Base-by-base conservation (phyloP, 2,888 invertebrate species). In the Troides aeacus region DNA sequence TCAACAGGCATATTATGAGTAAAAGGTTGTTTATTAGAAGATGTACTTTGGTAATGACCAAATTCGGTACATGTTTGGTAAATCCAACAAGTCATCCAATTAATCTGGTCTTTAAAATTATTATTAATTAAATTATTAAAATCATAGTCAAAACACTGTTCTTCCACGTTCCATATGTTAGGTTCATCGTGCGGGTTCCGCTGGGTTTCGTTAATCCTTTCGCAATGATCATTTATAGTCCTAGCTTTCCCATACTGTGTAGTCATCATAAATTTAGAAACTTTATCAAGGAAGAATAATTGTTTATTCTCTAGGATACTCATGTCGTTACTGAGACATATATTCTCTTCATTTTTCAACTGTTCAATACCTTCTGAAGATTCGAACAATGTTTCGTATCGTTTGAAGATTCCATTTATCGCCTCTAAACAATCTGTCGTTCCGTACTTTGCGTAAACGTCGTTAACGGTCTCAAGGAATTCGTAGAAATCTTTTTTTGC, bases 1-100 rank as follows among this genome's bases (percentile, higher is more conserved):
- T 89, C 85, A 2, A 93, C 71, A 0, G 88, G 85, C 68, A 93
- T 78, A 30, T 89, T 86, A 39, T 87, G 81, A 2, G 93, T 93
- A 81, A 96, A 96, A 0, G 95, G 94, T 23, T 94, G 93, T 1
- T 89, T 82, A 6, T 84, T 77, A 0, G 93, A 93, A 72, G 93
- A 93, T 0, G 95, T 93, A 0, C 94, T 95, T 82, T 95, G 95
- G 80, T 93, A 96, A 80, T 94, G 96, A 42, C 96, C 96, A 79
- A 95, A 96, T 85, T 97, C 96, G 5, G 94, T 95, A 83, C 97
- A 97, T 0, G 95, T 96, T 84, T 96, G 96, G 80, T 95, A 96
- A 0, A 86, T 87, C 96, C 96, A 96, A 15, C 88, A 78, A 2
- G 78, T 74, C n/a, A 73, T 71, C 80, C 78, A 81, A 68, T 84